A percentile compares a stretch with the other conserved stretches of the same genome.
Conservation (phyloP, 2,888 invertebrate genomes). For the Panopea generosa region DNA sequence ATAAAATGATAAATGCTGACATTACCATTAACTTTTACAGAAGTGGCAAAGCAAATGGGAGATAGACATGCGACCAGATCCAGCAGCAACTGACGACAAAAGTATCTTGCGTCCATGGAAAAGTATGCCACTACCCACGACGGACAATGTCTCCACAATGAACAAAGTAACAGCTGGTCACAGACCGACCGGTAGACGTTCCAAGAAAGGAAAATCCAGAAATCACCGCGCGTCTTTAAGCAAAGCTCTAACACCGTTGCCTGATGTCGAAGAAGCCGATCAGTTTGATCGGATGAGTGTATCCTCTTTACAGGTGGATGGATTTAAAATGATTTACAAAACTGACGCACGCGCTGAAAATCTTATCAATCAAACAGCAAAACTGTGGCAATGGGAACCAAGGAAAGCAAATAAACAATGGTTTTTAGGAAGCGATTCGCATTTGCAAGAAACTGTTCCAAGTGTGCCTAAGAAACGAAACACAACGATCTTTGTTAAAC, state of each 20-base stretch:
- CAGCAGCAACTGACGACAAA: constrained; percentile 1
- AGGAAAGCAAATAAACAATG: constrained; percentile 42
- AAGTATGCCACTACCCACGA: constrained; percentile 55
- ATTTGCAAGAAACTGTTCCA: constrained; percentile 11
- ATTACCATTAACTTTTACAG: too few relatives aligned
- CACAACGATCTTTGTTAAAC: too few relatives aligned
- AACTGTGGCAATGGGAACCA: constrained; percentile 39
- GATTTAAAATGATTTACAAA: constrained; percentile 48
- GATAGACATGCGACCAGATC: constrained; percentile 55
- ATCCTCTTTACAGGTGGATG: constrained; percentile 38
- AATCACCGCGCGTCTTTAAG: constrained; percentile 3
- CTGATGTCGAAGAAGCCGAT: constrained; percentile 40
- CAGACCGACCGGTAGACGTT: background rate
- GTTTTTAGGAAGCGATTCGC: constrained; percentile 50
- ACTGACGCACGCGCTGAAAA: constrained; percentile 38
- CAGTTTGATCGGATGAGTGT: constrained; percentile 43
- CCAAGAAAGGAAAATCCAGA: background rate
- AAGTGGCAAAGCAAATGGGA: constrained; percentile 62
- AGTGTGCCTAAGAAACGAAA: too few relatives aligned
- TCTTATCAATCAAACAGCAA: constrained; percentile 20
- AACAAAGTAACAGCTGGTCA: background rate
- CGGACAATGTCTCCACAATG: background rate
- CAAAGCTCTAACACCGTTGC: constrained; percentile 15
- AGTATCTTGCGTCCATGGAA: constrained; percentile 39
- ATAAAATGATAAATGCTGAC: too few relatives aligned